Percentiles rank a stretch among this genome's conserved stretches.
These are phyloP conservation scores for Nannobrachium achirus DNA, from an alignment of 2,113 vertebrate species.

Conservation along the genomic window DNA sequence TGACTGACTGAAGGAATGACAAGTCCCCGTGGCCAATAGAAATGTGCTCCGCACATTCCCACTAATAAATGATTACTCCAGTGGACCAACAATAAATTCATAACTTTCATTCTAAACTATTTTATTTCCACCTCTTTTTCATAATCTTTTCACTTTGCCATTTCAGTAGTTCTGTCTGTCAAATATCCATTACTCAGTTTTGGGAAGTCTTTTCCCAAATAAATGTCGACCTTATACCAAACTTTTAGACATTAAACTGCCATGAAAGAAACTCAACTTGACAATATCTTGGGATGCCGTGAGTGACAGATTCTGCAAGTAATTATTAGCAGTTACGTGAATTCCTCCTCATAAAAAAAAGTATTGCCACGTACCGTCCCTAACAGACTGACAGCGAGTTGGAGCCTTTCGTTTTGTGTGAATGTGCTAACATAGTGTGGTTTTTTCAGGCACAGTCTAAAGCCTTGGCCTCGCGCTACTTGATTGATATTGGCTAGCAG, in stretches of 20 bases:
- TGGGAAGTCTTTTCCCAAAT: neutral
- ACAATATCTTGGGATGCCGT: neutral
- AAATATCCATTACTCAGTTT: slow-evolving; percentile 25
- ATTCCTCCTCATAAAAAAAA: slow-evolving; percentile 12
- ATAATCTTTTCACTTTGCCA: slow-evolving; percentile 7
- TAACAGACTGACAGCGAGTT: slow-evolving; percentile 31
- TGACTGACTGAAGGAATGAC: slow-evolving; percentile 52
- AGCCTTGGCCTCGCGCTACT: slow-evolving; percentile 47
- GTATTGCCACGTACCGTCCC: neutral
- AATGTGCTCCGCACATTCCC: neutral
- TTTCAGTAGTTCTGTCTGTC: neutral
- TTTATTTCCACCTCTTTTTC: too few species aligned
- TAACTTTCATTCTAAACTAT: too few species aligned
- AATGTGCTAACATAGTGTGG: slow-evolving; percentile 64
- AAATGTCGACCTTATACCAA: neutral
- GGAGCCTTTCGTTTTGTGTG: slow-evolving; percentile 23
- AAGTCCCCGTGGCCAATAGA: slow-evolving; percentile 32
- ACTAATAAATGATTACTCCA: too few species aligned
- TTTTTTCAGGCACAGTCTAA: slow-evolving; percentile 45
- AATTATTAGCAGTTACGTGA: neutral
- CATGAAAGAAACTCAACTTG: neutral
- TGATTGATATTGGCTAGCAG: slow-evolving; percentile 72
- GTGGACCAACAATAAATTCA: too few species aligned
- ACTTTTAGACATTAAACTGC: neutral
- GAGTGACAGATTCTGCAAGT: neutral